Conservation (phyloP, 2,797 vertebrate genomes). For the Numenius phaeopus region DNA sequence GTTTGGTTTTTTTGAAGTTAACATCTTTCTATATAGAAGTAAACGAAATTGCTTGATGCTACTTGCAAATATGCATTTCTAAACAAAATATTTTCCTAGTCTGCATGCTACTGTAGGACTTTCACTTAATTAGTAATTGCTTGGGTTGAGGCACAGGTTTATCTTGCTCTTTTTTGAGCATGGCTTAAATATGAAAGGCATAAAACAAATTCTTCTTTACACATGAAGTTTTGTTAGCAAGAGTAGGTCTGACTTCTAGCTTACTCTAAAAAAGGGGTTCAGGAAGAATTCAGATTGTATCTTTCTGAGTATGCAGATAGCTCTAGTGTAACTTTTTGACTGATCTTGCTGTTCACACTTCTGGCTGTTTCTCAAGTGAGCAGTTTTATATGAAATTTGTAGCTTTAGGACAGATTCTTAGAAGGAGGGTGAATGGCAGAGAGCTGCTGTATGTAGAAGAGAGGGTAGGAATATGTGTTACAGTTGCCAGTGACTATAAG, state of each 20-base stretch:
- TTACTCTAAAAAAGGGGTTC: not conserved
- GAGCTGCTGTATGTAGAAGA: not conserved
- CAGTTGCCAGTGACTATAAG: not conserved
- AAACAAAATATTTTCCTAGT: not conserved
- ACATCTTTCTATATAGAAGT: not conserved
- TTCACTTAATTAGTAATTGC: constrained; percentile 15
- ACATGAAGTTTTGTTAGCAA: not conserved
- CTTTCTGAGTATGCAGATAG: not conserved
- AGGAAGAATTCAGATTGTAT: not conserved
- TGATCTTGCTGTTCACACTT: not conserved
- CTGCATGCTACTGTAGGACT: not conserved
- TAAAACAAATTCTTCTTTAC: not conserved
- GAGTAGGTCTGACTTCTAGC: not conserved
- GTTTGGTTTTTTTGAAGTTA: not conserved
- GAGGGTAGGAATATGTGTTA: not conserved
- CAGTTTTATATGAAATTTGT: not conserved
- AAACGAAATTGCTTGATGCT: not conserved
- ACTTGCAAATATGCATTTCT: not conserved
- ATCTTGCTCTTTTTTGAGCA: constrained; percentile 27
- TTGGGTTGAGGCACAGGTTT: constrained; percentile 33
- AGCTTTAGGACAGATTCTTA: not conserved
- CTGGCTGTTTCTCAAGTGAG: not conserved
- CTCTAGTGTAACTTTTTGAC: not conserved
- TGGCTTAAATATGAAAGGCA: not conserved
- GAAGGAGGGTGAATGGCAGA: not conserved